These are phyloP conservation scores for Choristoneura fumiferana DNA, from an alignment of 1,140 invertebrate species.

Conservation along the genomic window DNA sequence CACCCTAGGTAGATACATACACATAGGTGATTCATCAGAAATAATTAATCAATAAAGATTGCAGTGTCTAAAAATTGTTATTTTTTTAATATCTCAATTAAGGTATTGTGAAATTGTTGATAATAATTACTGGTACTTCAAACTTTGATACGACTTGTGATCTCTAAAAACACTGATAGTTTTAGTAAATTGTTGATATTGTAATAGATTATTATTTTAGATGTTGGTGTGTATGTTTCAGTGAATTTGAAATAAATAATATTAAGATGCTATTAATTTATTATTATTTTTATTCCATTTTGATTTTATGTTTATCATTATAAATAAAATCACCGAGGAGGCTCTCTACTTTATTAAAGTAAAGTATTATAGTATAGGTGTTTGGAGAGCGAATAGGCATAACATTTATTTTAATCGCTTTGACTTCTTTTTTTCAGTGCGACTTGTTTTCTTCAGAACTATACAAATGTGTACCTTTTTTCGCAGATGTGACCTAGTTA, in stretches of 20 bases:
- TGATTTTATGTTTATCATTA: slow-evolving; percentile 8
- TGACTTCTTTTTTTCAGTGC: neutral
- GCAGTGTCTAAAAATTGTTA: slow-evolving; percentile 7
- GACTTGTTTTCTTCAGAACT: neutral
- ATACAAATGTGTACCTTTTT: neutral
- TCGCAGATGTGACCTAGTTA: slow-evolving; percentile 5
- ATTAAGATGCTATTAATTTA: slow-evolving; percentile 17
- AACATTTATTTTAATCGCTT: no score
- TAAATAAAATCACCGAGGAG: slow-evolving; percentile 9
- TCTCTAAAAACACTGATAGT: slow-evolving; percentile 40
- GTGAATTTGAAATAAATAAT: slow-evolving; percentile 13
- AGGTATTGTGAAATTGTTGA: slow-evolving; percentile 23
- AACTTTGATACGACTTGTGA: slow-evolving; percentile 45
- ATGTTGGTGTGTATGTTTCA: slow-evolving; percentile 10
- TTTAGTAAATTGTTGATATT: slow-evolving; percentile 43
- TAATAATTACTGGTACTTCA: slow-evolving; percentile 23
- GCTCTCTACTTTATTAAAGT: neutral
- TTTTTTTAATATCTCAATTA: neutral
- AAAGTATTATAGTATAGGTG: no score
- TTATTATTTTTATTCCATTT: neutral
- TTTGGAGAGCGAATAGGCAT: no score
- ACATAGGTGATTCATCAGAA: neutral
- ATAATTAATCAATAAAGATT: neutral
- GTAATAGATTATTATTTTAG: slow-evolving; percentile 17
- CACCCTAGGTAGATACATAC: neutral